A percentile compares a stretch with the other conserved stretches of the same genome.
Evolutionary conservation across 2,797 vertebrate genomes (phyloP).

Genomic region (Merluccius polli): DNA sequence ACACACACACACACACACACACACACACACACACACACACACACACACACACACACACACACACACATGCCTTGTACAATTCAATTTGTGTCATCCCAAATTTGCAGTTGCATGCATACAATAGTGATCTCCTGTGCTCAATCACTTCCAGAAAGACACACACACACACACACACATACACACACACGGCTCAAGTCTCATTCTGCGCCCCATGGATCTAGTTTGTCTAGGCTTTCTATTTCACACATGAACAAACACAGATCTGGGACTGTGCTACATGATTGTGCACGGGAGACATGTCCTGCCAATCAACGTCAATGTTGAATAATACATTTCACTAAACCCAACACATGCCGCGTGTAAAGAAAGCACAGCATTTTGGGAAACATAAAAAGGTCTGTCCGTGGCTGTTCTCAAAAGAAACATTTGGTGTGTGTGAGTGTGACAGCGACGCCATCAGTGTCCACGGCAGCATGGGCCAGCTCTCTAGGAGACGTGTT

Average conservation of each 20-base stretch:
- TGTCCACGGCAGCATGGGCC: no score
- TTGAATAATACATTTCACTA: conserved; percentile 4
- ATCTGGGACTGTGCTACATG: neutral
- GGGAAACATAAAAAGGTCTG: no score
- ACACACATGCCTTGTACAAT: neutral
- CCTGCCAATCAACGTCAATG: neutral
- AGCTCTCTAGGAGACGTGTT: no score
- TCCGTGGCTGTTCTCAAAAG: no score
- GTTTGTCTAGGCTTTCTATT: neutral
- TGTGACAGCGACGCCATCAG: no score
- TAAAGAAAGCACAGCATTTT: no score
- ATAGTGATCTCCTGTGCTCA: no score
- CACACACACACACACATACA: conserved; percentile 6
- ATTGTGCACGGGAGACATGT: neutral
- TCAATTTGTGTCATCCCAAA: no score
- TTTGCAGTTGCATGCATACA: no score
- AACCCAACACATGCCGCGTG: no score
- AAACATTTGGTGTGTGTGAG: no score
- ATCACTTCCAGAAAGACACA: neutral
- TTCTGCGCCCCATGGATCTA: neutral
- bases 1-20: neutral
- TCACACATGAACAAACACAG: neutral
- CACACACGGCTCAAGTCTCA: neutral
- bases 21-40: conserved; percentile 5
- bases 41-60: conserved; percentile 11